Evolutionary conservation across 2,797 vertebrate species (phyloP).

Genomic region (Delichon dasypus): DNA sequence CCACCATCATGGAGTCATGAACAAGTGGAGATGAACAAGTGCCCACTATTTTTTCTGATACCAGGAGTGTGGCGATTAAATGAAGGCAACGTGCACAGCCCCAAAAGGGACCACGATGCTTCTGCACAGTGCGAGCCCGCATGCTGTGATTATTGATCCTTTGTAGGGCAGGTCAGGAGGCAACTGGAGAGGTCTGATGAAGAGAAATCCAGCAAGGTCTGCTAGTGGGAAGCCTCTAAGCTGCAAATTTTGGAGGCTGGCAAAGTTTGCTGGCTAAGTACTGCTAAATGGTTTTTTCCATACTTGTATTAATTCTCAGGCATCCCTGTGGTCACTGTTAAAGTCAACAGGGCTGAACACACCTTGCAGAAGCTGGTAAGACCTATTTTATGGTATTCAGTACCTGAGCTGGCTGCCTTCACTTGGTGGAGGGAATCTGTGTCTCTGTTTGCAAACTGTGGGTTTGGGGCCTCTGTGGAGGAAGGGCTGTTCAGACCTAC

Average conservation of each 20-base stretch:
- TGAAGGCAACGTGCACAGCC: neutral
- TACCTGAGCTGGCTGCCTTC: neutral
- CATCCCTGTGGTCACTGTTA: neutral
- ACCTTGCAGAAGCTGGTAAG: neutral
- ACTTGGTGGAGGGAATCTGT: neutral
- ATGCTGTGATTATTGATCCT: neutral
- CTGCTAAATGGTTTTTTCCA: neutral
- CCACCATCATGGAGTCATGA: neutral
- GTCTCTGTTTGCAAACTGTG: neutral
- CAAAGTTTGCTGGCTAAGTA: neutral
- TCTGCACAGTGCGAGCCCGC: fast-evolving
- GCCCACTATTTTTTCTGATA: neutral
- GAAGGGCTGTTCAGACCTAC: neutral
- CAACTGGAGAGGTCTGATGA: neutral
- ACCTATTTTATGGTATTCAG: neutral
- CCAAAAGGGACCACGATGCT: fast-evolving
- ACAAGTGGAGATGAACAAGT: neutral
- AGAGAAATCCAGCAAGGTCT: neutral
- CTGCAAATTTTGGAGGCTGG: neutral
- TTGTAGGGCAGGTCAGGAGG: neutral
- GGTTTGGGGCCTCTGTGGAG: neutral
- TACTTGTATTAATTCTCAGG: neutral
- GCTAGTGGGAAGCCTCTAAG: neutral
- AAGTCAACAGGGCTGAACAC: neutral
- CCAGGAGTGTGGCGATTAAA: neutral